These are phyloP conservation scores for Heteropelma amictum DNA, from an alignment of 2,888 invertebrate species.

Conservation along the genomic window DNA sequence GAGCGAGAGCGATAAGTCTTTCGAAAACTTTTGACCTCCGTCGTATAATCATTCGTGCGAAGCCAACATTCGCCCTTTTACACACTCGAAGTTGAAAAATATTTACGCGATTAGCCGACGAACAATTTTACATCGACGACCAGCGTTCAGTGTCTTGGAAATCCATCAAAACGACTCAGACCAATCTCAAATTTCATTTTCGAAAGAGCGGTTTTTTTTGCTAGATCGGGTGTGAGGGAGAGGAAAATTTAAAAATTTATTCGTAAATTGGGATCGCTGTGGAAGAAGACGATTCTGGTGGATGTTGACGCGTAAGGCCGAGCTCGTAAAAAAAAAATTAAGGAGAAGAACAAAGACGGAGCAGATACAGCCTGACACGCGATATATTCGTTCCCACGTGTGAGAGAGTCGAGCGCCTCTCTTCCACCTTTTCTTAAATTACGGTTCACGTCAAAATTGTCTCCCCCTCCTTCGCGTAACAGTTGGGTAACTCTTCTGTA, in stretches of 20 bases:
- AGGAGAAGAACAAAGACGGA: conserved; percentile 18
- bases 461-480: conserved; percentile 34
- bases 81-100: conserved; percentile 13
- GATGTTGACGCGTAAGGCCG: conserved; percentile 18
- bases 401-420: conserved; percentile 45
- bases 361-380: conserved; percentile 44
- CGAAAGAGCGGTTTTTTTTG: not conserved
- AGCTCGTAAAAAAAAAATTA: conserved; percentile 32
- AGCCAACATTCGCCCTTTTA: conserved; percentile 42
- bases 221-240: not conserved
- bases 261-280: not conserved
- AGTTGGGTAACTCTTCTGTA: conserved; percentile 52
- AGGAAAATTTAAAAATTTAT: not conserved
- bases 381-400: conserved; percentile 52
- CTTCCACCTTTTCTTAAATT: conserved; percentile 57
- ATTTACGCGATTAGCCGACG: conserved; percentile 12
- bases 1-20: conserved; percentile 43
- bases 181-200: not conserved
- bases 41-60: conserved; percentile 56
- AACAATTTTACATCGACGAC: conserved; percentile 33
- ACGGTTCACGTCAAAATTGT: conserved; percentile 58
- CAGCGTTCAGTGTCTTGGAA: conserved; percentile 7
- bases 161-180: not conserved
- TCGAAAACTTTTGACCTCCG: conserved; percentile 65
- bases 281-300: not conserved